Conservation (phyloP, 2,113 vertebrate species). For the Chaenogobius annularis region DNA sequence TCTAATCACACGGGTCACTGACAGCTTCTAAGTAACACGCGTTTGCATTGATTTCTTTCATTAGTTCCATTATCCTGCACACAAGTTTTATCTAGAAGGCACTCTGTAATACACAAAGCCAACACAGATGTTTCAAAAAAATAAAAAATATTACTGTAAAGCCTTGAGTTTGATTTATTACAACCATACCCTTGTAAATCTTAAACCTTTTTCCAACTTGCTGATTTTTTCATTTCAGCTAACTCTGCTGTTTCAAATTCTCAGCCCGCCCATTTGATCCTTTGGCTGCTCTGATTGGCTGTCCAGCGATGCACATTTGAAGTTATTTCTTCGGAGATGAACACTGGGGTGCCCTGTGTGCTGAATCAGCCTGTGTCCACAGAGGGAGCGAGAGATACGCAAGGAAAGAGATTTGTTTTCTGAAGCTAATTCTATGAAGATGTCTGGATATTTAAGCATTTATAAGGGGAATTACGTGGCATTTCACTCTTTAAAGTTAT, state of each 20-base stretch:
- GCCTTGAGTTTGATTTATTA: constrained; percentile 52
- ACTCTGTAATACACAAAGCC: constrained; percentile 16
- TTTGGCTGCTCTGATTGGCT: constrained; percentile 35
- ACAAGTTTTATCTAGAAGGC: constrained; percentile 38
- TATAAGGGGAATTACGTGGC: too few species aligned
- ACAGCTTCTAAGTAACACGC: constrained; percentile 43
- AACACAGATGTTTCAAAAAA: constrained; percentile 51
- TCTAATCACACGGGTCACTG: constrained; percentile 61
- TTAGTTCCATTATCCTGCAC: constrained; percentile 41
- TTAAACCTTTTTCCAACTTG: constrained; percentile 7
- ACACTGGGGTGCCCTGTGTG: constrained; percentile 44
- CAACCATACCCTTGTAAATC: constrained; percentile 49
- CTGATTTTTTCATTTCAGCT: constrained; percentile 36
- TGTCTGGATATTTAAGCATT: not conserved
- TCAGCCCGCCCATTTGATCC: constrained; percentile 26
- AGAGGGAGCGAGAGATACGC: constrained; percentile 28
- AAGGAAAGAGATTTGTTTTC: not conserved
- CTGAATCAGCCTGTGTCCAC: constrained; percentile 53
- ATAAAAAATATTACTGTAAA: constrained; percentile 27
- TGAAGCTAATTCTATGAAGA: not conserved
- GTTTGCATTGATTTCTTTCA: constrained; percentile 46
- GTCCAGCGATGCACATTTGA: constrained; percentile 30
- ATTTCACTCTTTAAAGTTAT: too few species aligned
- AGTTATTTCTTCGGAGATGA: constrained; percentile 52
- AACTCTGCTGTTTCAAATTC: constrained; percentile 42